Percentiles rank a stretch among this genome's conserved stretches.
Conservation (phyloP, 2,797 vertebrate species). For the Sebastes umbrosus region DNA sequence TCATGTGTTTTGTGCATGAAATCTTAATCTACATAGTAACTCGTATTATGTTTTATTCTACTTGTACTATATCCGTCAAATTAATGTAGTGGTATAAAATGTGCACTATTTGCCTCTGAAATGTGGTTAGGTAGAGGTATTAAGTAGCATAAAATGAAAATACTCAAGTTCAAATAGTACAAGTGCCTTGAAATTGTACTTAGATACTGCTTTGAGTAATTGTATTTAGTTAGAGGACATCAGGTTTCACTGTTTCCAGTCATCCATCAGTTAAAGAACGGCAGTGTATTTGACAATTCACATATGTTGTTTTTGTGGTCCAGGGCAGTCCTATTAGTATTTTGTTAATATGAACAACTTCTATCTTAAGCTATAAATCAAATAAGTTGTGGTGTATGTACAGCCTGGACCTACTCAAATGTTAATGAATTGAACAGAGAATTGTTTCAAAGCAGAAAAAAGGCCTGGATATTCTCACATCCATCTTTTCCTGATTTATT, state of each 20-base stretch:
- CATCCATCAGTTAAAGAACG: not conserved
- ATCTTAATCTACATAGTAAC: not conserved
- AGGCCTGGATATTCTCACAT: not conserved
- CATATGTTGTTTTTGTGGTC: slow-evolving; percentile 1
- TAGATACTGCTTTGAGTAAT: not conserved
- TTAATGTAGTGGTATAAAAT: not conserved
- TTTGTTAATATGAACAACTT: slow-evolving; percentile 3
- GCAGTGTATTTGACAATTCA: not conserved
- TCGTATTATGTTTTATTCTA: not conserved
- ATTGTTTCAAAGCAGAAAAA: not conserved
- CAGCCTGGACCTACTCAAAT: not conserved
- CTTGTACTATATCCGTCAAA: not conserved
- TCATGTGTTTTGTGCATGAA: not conserved
- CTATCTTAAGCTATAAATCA: not conserved
- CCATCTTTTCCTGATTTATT: not conserved
- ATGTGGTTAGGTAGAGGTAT: not conserved
- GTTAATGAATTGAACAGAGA: not conserved
- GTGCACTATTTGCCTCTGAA: not conserved
- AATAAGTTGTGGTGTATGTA: not conserved
- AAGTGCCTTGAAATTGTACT: not conserved
- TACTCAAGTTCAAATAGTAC: not conserved
- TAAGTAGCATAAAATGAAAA: not conserved
- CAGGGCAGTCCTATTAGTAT: not conserved
- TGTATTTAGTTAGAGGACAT: not conserved
- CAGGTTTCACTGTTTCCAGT: not conserved